Base-by-base conservation (phyloP, 2,888 invertebrate genomes). In the Meiosimyza platycephala region DNA sequence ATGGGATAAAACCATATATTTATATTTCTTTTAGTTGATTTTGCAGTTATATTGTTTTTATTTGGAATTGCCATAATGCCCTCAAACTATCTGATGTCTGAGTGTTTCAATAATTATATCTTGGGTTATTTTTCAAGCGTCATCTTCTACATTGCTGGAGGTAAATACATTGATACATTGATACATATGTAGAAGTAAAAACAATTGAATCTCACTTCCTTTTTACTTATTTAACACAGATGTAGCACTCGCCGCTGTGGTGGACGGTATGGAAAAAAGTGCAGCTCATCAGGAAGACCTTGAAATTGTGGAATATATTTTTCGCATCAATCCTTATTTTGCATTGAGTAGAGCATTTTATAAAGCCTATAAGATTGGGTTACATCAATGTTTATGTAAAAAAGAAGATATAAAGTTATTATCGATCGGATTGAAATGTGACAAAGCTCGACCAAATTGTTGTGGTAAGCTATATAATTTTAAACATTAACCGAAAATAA, bases 41-140 rank as follows among this genome's bases (percentile, higher is more conserved):
- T 80, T 3, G 47, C 75, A 12, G 0, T 75, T 1, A 22, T 62
- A 3, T 15, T 80, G 6, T 0, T 72, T 0, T 6, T 79, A 13
- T 60, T 73, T 15, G 79, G 77, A 1, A 4, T 69, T 0, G 52
- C 73, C 3, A 66, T 77, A 12, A 28, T 74, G 1, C n/a, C 77
- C 6, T 6, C 75, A 1, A 73, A 76, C 6, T 80, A 78, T 22
- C 33, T 77, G 3, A 6, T 78, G 0, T 73, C 77, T 2, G 57
- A 90, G 78, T 64, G 90, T 6, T 94, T 94, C 84, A 88, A 88
- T 9, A 90, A 92, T 6, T 92, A 94, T 5, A 54, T 63, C 2
- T 40, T 57, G 28, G 79, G 71, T 9, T 80, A 55, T n/a, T 69
- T 77, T n/a, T 0, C 62, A 0, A 57, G 76, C 3, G 71, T 71